phyloP scores from a whole-genome alignment of 2,888 invertebrate species.

The Tenthredo livida region DNA sequence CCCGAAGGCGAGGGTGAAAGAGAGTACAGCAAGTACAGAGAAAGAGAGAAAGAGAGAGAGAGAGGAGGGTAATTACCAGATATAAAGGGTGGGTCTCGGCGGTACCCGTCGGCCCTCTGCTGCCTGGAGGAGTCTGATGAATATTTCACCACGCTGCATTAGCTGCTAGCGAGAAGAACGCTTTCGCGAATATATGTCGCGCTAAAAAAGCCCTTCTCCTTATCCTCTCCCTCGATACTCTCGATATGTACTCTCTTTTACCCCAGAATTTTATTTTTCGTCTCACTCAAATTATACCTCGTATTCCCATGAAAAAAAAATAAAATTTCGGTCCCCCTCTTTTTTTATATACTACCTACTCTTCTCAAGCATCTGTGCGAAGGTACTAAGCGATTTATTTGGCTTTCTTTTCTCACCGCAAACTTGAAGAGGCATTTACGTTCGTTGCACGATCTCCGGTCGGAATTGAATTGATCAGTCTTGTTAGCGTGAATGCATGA shows the following conservation, averaged over 20 bases:
- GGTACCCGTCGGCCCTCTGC: constrained; percentile 63
- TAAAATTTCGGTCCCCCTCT: too few relatives aligned
- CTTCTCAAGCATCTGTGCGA: neutral
- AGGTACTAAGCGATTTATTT: neutral
- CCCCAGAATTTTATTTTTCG: constrained; percentile 43
- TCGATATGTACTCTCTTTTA: neutral
- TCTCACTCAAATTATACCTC: too few relatives aligned
- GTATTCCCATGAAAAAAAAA: too few relatives aligned
- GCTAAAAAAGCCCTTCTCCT: constrained; percentile 60
- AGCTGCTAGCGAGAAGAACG: constrained; percentile 73
- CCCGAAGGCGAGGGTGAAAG: constrained; percentile 26
- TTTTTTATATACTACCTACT: too few relatives aligned
- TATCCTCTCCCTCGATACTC: neutral
- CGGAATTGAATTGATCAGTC: neutral
- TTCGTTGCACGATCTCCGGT: neutral
- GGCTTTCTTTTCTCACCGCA: neutral
- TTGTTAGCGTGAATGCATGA: neutral
- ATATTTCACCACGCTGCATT: constrained; percentile 77
- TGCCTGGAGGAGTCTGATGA: constrained; percentile 74
- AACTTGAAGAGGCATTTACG: neutral
- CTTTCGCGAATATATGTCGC: constrained; percentile 66
- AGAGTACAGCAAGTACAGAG: constrained; percentile 56
- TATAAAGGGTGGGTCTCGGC: constrained; percentile 75
- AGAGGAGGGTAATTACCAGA: constrained; percentile 75
- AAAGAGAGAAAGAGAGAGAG: constrained; percentile 52